Percentiles rank a stretch among this genome's conserved stretches.
These are phyloP conservation scores for Saimiri boliviensis DNA, from an alignment of 2,113 vertebrate genomes.

Conservation along the genomic window DNA sequence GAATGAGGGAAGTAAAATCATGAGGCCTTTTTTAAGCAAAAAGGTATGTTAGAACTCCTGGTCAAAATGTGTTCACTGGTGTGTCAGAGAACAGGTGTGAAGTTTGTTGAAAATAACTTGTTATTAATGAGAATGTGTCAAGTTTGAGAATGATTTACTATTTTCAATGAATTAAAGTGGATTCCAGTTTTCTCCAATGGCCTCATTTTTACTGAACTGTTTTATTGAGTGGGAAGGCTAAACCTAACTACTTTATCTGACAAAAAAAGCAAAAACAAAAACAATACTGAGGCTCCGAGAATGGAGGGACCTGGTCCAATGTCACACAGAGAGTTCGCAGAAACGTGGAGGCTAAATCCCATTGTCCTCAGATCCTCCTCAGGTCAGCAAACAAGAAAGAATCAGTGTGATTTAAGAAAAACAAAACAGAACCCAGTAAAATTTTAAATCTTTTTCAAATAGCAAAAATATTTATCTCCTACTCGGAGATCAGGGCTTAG, in stretches of 20 bases:
- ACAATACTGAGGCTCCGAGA: not conserved
- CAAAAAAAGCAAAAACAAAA: not conserved
- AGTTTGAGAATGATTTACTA: conserved; percentile 19
- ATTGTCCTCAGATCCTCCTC: not conserved
- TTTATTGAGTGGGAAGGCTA: not conserved
- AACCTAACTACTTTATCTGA: not conserved
- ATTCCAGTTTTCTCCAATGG: not conserved
- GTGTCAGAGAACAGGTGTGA: conserved; percentile 16
- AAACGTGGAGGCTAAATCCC: not conserved
- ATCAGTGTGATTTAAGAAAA: not conserved
- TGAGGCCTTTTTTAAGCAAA: not conserved
- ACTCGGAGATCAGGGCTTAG: not conserved
- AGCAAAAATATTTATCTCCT: conserved; percentile 1
- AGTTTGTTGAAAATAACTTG: conserved; percentile 38
- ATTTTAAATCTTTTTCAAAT: not conserved
- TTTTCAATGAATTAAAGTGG: conserved; percentile 35
- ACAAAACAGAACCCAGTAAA: not conserved
- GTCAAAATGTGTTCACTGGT: not conserved
- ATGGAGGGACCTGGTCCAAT: not conserved
- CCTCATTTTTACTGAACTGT: not conserved
- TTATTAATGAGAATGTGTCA: conserved; percentile 39
- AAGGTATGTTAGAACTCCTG: conserved; percentile 27
- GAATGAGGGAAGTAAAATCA: conserved; percentile 15
- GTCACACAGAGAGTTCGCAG: not conserved
- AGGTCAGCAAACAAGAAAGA: not conserved